Conservation (phyloP, 2,113 vertebrate species). For the Thamnophis sirtalis region DNA sequence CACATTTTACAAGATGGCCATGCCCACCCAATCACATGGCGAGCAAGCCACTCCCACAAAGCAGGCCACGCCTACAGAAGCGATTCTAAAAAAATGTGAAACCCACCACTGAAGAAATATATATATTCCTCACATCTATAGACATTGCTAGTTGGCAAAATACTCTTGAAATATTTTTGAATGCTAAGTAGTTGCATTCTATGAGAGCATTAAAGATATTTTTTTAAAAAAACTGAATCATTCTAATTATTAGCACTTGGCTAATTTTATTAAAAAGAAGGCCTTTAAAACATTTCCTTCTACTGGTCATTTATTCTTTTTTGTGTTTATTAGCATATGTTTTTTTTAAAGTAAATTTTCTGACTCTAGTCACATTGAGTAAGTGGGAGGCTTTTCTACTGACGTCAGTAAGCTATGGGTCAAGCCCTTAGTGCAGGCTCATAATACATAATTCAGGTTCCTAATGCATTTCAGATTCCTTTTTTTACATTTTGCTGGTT, state of each 20-base stretch:
- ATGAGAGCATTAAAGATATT: not conserved
- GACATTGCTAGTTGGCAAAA: not conserved
- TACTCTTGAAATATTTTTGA: not conserved
- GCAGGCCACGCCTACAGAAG: too few relatives aligned
- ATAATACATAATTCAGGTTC: constrained; percentile 13
- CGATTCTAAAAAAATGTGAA: too few relatives aligned
- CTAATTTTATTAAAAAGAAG: not conserved
- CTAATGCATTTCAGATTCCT: constrained; percentile 7
- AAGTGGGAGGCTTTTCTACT: not conserved
- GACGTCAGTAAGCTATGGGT: constrained; percentile 11
- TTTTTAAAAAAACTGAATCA: not conserved
- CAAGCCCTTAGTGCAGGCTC: not conserved
- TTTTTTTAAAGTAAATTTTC: not conserved
- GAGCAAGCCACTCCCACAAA: too few relatives aligned
- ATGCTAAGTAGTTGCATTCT: not conserved
- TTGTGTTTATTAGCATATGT: not conserved
- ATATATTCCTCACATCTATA: not conserved
- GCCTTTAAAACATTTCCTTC: not conserved
- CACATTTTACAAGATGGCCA: too few relatives aligned
- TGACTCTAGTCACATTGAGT: not conserved
- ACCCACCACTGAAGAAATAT: too few relatives aligned
- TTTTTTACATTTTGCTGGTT: constrained; percentile 17
- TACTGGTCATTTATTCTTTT: not conserved
- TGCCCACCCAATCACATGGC: too few relatives aligned
- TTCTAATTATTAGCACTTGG: not conserved